These are phyloP conservation scores for Clarias macrocephalus DNA, from an alignment of 2,113 vertebrate species.

Conservation along the genomic window DNA sequence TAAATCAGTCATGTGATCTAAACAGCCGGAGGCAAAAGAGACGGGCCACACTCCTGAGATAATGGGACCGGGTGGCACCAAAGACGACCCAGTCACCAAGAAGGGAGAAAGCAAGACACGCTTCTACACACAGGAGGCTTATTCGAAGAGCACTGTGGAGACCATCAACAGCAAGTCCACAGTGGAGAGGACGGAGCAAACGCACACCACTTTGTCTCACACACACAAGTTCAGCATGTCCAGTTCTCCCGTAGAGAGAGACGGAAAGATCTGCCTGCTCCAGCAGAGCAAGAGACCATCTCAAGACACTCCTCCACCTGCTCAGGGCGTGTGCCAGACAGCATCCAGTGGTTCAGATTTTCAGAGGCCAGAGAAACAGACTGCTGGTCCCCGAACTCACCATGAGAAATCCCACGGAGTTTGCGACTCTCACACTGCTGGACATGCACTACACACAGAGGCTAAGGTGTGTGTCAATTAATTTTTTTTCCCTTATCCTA, in stretches of 20 bases:
- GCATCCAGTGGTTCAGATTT: constrained; percentile 44
- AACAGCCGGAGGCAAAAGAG: constrained; percentile 67
- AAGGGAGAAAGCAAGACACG: constrained; percentile 55
- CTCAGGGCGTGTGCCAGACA: background rate
- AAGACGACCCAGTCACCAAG: constrained; percentile 51
- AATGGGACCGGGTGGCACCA: constrained; percentile 58
- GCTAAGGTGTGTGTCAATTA: background rate
- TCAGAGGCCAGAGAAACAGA: constrained; percentile 26
- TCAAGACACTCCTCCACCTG: constrained; percentile 37
- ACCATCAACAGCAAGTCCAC: constrained; percentile 49
- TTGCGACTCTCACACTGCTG: background rate
- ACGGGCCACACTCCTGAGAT: constrained; percentile 72
- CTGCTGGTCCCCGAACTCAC: constrained; percentile 10
- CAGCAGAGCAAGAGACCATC: constrained; percentile 52
- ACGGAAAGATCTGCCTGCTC: constrained; percentile 47
- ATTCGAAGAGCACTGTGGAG: constrained; percentile 48
- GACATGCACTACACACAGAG: constrained; percentile 35
- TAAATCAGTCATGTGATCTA: background rate
- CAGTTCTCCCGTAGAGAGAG: constrained; percentile 51
- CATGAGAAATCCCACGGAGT: constrained; percentile 36
- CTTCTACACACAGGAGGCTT: constrained; percentile 41
- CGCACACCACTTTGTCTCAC: constrained; percentile 53
- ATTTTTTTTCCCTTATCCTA: background rate
- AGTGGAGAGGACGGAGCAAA: constrained; percentile 47
- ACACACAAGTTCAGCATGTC: constrained; percentile 58